Base-by-base conservation (phyloP, 2,888 invertebrate species). In the Reticulitermes lucifugus region DNA sequence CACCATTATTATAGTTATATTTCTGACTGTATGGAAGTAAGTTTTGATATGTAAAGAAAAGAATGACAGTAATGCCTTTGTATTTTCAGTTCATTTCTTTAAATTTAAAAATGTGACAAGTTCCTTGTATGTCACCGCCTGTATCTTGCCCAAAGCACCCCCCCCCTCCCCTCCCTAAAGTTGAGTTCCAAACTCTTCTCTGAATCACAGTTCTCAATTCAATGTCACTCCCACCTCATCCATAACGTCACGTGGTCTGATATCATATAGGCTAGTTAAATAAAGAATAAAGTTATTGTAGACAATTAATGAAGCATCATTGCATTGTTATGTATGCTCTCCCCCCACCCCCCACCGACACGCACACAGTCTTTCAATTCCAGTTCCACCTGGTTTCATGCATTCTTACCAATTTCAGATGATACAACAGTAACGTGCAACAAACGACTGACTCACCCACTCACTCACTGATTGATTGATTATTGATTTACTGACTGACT, bases 281-380 rank as follows among this genome's bases (percentile, higher is more conserved):
- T 85, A 85, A 79, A 83, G 60, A 79, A 79, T 83, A 83, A 77
- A 85, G 80, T 81, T 83, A 85, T 83, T 85, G 85, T 83, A 85
- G 79, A 73, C 79, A 83, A 85, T 79, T 71, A 70, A 83, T 73
- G n/a, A n/a, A 65, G 9, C n/a, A 10, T 65, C 12, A 65, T 5
- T 65, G n/a, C 25, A 65, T 65, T 65, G 7, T 65, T 65, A 4
- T 25, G 21, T 18, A 14, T 55, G 18, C 18, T 4, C 14, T 18
- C 55, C 55, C 51, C 6, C 51, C 51, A 51, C 51, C 51, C 51
- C 51, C 51, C 14, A 9, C 51, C 51, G 9, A 51, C 51, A 51
- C 4, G 18, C 18, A 55, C 55, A 55, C 51, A 14, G 18, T 55
- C 55, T 18, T 55, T 18, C 55, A 14, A 2, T 55, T 55, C 55